Percentiles rank a stretch among this genome's conserved stretches.
phyloP scores from a whole-genome alignment of 2,888 invertebrate genomes.

The Idaea aversata region DNA sequence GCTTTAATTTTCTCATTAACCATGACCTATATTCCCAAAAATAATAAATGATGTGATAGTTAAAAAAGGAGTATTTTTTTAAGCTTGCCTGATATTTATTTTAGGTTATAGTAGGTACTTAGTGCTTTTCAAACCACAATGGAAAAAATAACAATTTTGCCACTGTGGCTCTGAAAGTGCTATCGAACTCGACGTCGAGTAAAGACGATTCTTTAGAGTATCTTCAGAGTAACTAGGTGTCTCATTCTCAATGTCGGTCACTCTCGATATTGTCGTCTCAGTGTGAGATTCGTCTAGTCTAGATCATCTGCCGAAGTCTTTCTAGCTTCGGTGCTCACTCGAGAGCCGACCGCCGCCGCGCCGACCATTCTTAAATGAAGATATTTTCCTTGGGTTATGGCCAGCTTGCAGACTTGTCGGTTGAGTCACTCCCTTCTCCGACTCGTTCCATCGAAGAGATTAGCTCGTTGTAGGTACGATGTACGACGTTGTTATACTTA shows the following conservation, averaged over 20 bases:
- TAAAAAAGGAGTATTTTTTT: too few species aligned
- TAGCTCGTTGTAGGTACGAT: conserved; percentile 87
- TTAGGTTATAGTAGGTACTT: too few species aligned
- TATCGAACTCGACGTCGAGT: too few species aligned
- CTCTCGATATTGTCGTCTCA: conserved; percentile 91
- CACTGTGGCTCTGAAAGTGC: too few species aligned
- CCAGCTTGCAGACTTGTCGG: conserved; percentile 78
- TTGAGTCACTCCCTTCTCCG: conserved; percentile 80
- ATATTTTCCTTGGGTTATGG: conserved; percentile 88
- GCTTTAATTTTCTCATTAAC: too few species aligned
- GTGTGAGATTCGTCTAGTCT: conserved; percentile 96
- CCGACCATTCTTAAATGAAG: conserved; percentile 97
- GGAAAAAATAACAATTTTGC: too few species aligned
- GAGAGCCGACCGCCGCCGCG: conserved; percentile 87
- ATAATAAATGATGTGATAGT: too few species aligned
- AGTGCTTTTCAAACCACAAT: too few species aligned
- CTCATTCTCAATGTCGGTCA: conserved; percentile 91
- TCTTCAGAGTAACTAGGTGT: conserved; percentile 92
- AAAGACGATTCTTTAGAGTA: conserved; percentile 91
- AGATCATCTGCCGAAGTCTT: conserved; percentile 95
- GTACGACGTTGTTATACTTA: conserved; percentile 82
- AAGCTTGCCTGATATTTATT: too few species aligned
- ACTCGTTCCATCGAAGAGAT: conserved; percentile 83
- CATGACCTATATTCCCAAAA: too few species aligned
- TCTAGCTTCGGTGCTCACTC: conserved; percentile 89